A percentile compares a stretch with the other conserved stretches of the same genome.
phyloP scores from a whole-genome alignment of 2,113 vertebrate genomes.

The Periophthalmodon schlosseri region DNA sequence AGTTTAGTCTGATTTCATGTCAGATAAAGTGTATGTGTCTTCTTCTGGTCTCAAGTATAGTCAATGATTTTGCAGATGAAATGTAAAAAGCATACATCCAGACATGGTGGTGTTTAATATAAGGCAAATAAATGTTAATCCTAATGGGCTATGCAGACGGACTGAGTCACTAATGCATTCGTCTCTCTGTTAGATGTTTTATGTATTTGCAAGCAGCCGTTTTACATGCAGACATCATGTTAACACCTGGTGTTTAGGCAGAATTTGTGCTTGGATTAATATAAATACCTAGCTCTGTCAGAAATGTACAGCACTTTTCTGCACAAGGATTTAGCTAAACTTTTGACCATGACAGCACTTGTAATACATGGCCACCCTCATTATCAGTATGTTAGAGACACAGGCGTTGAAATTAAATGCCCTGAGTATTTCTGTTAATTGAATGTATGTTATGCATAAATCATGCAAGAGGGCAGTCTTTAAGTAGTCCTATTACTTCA shows the following conservation, averaged over 20 bases:
- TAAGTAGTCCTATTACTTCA: too few species aligned
- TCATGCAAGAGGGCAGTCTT: too few species aligned
- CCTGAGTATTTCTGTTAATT: conserved; percentile 22
- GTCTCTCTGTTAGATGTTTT: conserved; percentile 35
- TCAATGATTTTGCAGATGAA: background rate
- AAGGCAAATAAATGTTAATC: background rate
- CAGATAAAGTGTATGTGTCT: too few species aligned
- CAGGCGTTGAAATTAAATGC: conserved; percentile 7
- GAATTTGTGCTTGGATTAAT: conserved; percentile 17
- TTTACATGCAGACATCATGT: conserved; percentile 6
- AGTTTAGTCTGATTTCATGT: too few species aligned
- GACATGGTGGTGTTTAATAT: background rate
- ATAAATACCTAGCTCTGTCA: conserved; percentile 31
- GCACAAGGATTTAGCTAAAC: conserved; percentile 31
- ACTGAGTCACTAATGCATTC: conserved; percentile 10
- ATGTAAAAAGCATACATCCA: background rate
- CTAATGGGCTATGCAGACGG: conserved; percentile 24
- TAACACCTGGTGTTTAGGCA: background rate
- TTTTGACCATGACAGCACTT: conserved; percentile 42
- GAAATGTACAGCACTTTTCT: conserved; percentile 39
- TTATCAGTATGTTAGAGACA: conserved; percentile 38
- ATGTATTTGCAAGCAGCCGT: conserved; percentile 7
- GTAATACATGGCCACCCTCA: conserved; percentile 36
- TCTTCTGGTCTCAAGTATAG: too few species aligned
- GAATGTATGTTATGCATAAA: too few species aligned